Percentiles rank a stretch among this genome's conserved stretches.
phyloP scores from a whole-genome alignment of 2,113 vertebrate genomes.

The Sterrhoptilus dennistouni region DNA sequence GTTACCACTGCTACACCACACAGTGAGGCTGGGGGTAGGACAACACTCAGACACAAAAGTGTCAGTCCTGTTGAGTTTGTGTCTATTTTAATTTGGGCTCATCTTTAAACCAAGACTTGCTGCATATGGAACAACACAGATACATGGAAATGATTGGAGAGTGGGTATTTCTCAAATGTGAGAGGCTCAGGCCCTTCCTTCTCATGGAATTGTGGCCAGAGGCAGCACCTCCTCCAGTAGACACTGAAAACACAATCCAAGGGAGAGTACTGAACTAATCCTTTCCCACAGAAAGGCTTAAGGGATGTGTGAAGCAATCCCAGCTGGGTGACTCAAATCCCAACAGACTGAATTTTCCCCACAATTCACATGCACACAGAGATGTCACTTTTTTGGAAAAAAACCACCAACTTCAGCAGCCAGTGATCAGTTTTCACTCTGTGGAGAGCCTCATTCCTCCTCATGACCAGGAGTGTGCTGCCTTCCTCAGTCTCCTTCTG shows the following conservation, averaged over 20 bases:
- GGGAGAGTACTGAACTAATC: not conserved
- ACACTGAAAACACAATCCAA: not conserved
- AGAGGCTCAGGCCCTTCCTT: not conserved
- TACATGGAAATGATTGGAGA: not conserved
- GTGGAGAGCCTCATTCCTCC: not conserved
- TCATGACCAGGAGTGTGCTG: not conserved
- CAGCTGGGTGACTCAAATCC: not conserved
- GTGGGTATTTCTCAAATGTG: fast-evolving
- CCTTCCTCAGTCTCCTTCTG: not conserved
- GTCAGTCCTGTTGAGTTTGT: not conserved
- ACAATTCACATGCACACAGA: not conserved
- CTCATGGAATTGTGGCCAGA: not conserved
- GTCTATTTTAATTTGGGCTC: not conserved
- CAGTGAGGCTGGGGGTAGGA: not conserved
- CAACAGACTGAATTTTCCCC: not conserved
- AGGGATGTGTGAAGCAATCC: not conserved
- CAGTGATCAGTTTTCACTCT: not conserved
- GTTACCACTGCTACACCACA: not conserved
- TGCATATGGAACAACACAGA: not conserved
- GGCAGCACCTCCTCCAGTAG: not conserved
- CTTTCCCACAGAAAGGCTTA: not conserved
- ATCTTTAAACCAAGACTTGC: not conserved
- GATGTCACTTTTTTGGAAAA: not conserved
- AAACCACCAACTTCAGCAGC: not conserved
- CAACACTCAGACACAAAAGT: not conserved